Evolutionary conservation across 2,888 invertebrate genomes (phyloP).

Genomic region (Tortrix viridana): DNA sequence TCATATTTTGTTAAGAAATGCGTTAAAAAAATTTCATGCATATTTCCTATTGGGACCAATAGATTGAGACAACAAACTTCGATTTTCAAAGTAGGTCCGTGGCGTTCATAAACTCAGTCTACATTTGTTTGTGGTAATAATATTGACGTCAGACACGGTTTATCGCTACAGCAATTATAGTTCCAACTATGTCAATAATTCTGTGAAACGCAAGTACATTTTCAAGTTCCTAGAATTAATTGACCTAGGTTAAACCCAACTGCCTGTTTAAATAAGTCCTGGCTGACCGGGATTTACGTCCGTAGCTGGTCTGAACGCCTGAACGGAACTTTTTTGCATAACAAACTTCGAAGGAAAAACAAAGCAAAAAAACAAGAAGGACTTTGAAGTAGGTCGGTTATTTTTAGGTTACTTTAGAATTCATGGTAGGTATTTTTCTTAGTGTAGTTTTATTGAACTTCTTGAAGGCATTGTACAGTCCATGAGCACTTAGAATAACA

Average conservation of each 20-base stretch:
- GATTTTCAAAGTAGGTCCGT: too few relatives aligned
- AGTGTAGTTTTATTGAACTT: conserved; percentile 1
- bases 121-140: too few relatives aligned
- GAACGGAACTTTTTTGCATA: conserved; percentile 10
- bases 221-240: background rate
- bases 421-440: background rate
- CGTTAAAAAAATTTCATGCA: too few relatives aligned
- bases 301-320: too few relatives aligned
- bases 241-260: background rate
- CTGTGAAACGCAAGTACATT: background rate
- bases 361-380: too few relatives aligned
- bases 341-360: conserved; percentile 5
- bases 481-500: too few relatives aligned
- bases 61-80: too few relatives aligned
- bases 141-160: background rate
- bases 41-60: too few relatives aligned
- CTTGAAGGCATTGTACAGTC: too few relatives aligned
- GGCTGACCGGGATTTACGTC: too few relatives aligned
- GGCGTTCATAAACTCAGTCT: too few relatives aligned
- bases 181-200: background rate
- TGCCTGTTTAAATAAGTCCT: background rate
- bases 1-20: too few relatives aligned
- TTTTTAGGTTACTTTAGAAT: conserved; percentile 3
- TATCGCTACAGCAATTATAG: background rate
- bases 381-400: conserved; percentile 2